phyloP scores from a whole-genome alignment of 2,113 vertebrate genomes.

The Hippopotamus amphibius region DNA sequence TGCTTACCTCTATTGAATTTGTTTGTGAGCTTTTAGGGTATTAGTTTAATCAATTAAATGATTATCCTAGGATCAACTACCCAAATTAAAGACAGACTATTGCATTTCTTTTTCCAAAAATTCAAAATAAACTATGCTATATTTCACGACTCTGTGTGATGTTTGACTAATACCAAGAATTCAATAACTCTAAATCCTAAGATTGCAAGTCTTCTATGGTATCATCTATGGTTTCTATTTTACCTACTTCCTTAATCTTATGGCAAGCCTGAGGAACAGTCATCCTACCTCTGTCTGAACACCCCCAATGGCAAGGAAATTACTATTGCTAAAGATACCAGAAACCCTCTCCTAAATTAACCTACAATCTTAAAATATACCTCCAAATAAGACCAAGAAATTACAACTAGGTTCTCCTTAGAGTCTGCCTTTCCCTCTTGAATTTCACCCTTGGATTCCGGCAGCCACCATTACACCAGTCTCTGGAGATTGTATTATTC shows the following conservation, averaged over 20 bases:
- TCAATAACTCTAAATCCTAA: neutral
- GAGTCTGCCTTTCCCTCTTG: neutral
- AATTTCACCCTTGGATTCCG: neutral
- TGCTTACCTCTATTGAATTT: neutral
- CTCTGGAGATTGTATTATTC: neutral
- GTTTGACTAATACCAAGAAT: neutral
- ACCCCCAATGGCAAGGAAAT: neutral
- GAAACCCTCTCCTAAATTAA: neutral
- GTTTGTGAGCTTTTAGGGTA: neutral
- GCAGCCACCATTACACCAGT: neutral
- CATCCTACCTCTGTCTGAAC: neutral
- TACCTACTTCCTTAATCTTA: neutral
- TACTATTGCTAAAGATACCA: neutral
- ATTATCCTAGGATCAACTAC: neutral
- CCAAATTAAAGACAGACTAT: neutral
- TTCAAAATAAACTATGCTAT: neutral
- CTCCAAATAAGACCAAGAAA: neutral
- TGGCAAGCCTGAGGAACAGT: neutral
- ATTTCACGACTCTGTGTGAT: neutral
- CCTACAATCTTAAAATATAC: neutral
- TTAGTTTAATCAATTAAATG: neutral
- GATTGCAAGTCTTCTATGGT: neutral
- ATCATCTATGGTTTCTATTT: neutral
- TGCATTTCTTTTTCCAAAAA: slow-evolving; percentile 17
- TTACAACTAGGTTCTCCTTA: neutral